Percentiles rank a stretch among this genome's conserved stretches.
phyloP scores from a whole-genome alignment of 2,113 vertebrate species.

The Myxocyprinus asiaticus region DNA sequence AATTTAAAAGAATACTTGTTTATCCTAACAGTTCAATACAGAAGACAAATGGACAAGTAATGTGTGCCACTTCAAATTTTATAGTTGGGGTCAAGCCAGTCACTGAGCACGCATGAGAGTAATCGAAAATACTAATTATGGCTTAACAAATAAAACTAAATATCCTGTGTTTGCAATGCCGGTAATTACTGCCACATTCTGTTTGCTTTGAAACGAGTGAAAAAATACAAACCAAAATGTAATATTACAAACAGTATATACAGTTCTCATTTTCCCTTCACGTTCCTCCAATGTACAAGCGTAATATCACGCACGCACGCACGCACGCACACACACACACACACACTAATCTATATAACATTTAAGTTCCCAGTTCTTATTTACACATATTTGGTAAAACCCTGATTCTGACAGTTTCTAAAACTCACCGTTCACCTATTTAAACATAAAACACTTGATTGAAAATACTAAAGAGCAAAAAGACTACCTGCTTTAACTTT shows the following conservation, averaged over 20 bases:
- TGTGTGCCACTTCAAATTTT: slow-evolving; percentile 25
- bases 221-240: slow-evolving; percentile 73
- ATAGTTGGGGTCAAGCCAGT: slow-evolving; percentile 39
- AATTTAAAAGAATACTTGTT: slow-evolving; percentile 60
- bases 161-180: slow-evolving; percentile 75
- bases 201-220: slow-evolving; percentile 82
- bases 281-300: slow-evolving; percentile 77
- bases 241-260: slow-evolving; percentile 83
- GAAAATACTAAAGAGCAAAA: slow-evolving; percentile 78
- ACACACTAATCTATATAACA: slow-evolving; percentile 79
- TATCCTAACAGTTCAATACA: slow-evolving; percentile 55
- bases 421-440: slow-evolving; percentile 68
- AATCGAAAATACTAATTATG: slow-evolving; percentile 86
- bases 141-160: slow-evolving; percentile 79
- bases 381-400: slow-evolving; percentile 84
- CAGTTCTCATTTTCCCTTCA: slow-evolving; percentile 65
- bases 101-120: slow-evolving; percentile 31
- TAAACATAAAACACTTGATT: slow-evolving; percentile 78
- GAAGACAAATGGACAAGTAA: slow-evolving; percentile 51
- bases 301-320: slow-evolving; percentile 77
- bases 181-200: slow-evolving; percentile 90
- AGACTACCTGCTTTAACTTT: slow-evolving; percentile 60
- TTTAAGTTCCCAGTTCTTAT: slow-evolving; percentile 74
- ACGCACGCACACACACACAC: neutral
- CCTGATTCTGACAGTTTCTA: slow-evolving; percentile 82